Base-by-base conservation (phyloP, 2,888 invertebrate species). In the Creontiades dilutus region DNA sequence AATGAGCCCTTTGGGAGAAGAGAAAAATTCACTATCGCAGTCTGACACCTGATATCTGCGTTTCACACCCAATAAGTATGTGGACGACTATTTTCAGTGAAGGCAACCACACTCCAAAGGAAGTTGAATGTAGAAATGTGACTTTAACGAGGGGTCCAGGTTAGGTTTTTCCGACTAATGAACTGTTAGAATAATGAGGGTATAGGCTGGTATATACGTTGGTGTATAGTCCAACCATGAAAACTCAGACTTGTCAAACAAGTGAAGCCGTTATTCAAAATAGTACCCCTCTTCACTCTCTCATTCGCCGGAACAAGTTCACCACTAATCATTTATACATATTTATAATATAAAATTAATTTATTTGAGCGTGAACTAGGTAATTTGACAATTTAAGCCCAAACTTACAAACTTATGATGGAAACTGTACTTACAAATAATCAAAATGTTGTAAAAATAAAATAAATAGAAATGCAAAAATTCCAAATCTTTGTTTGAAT, bases 1-100 rank as follows among this genome's bases (percentile, higher is more conserved):
- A 82, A 82, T 82, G 82, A 82, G 48, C 82, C 78, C 46, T 37
- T 47, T 7, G 46, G 13, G 0, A 14, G 14, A 46, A 13, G 37
- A 46, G 19, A 37, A 78, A 78, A 47, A 78, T 47, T n/a, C 14
- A 0, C 78, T 11, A 16, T 47, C 47, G 78, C 19, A 37, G 78
- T 46, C 13, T 47, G 78, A 78, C 78, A 47, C 78, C 37, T 78
- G 47, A 78, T 78, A 78, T 78, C 46, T 27, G 23, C 68, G 68
- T 23, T 19, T 27, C 9, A 61, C 61, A n/a, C 14, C 61, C 19
- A 19, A 61, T n/a, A 68, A 27, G 19, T 68, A 23, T 23, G 27
- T 23, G 27, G 68, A 68, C 19, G 68, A 23, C 11, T 57, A 16
- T 57, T 16, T 68, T 4, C 68, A 68, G 19, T 27, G 9, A 37